Evolutionary conservation across 2,113 vertebrate species (phyloP).

Genomic region (Gnathonemus longibarbis): DNA sequence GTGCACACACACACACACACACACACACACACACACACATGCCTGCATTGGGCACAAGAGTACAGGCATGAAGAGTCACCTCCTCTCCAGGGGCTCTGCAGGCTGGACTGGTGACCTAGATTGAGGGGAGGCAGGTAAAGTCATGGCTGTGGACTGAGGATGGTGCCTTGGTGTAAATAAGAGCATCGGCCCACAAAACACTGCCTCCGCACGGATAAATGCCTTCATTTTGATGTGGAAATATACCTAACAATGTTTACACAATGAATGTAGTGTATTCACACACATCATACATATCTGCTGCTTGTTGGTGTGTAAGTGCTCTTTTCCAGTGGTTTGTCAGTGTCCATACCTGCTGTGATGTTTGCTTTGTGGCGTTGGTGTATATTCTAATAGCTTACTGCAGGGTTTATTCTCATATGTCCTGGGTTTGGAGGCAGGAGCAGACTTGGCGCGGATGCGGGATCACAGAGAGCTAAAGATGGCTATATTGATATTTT

Average conservation of each 20-base stretch:
- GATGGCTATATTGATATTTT: constrained; percentile 19
- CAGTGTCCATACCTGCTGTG: not conserved
- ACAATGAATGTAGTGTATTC: not conserved
- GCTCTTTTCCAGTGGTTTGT: not conserved
- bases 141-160: not conserved
- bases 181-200: not conserved
- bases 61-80: not conserved
- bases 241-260: not conserved
- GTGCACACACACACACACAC: not conserved
- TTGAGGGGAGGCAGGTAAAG: constrained; percentile 8
- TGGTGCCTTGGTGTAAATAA: not conserved
- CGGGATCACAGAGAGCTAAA: not conserved
- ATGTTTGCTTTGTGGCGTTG: not conserved
- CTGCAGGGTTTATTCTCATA: not conserved
- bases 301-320: not conserved
- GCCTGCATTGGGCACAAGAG: not conserved
- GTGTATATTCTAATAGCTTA: not conserved
- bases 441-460: not conserved
- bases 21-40: not conserved
- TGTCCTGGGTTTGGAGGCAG: not conserved
- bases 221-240: not conserved
- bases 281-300: not conserved
- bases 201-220: not conserved
- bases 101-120: constrained; percentile 17
- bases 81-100: not conserved